Evolutionary conservation across 2,888 invertebrate genomes (phyloP).

Genomic region (Tipula helvola): DNA sequence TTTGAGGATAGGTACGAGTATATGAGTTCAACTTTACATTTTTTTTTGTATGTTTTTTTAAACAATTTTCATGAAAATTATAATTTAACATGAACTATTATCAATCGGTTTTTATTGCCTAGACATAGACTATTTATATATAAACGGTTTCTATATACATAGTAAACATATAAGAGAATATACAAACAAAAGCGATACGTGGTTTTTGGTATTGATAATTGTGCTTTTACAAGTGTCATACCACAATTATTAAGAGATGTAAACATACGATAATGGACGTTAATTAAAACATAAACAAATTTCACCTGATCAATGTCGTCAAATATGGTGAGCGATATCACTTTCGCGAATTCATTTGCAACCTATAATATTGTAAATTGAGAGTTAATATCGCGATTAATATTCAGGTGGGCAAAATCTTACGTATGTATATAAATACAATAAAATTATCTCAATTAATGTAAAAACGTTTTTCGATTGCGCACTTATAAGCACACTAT

Average conservation of each 20-base stretch:
- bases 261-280: neutral
- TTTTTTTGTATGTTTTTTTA: neutral
- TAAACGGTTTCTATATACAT: neutral
- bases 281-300: neutral
- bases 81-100: neutral
- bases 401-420: neutral
- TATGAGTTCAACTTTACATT: too few relatives aligned
- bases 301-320: neutral
- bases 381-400: neutral
- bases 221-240: neutral
- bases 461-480: neutral
- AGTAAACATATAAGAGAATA: neutral
- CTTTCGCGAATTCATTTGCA: neutral
- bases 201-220: neutral
- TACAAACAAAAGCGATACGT: neutral
- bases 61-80: neutral
- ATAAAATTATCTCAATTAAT: neutral
- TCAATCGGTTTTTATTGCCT: neutral
- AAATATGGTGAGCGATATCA: neutral
- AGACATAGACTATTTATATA: neutral
- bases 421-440: neutral
- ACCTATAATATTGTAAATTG: neutral
- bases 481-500: neutral
- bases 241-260: neutral
- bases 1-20: neutral